Conservation (phyloP, 2,888 invertebrate species). For the Carterocephalus palaemon region DNA sequence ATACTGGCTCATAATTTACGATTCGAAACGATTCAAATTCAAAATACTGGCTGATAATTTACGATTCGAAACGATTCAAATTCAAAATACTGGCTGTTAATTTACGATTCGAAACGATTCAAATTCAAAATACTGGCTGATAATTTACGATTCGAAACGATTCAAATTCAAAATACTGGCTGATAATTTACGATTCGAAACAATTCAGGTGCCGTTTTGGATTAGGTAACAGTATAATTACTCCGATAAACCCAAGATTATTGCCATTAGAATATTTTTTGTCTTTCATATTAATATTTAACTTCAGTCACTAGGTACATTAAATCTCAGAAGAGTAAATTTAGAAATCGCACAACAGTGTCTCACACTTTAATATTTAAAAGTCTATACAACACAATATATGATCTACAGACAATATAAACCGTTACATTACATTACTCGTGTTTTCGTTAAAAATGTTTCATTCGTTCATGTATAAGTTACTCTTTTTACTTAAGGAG, state of each 20-base stretch:
- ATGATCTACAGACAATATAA: slow-evolving; percentile 11
- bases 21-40: too few relatives aligned
- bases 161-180: too few relatives aligned
- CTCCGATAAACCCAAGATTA: slow-evolving; percentile 12
- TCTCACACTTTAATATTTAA: slow-evolving; percentile 24
- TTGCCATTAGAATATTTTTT: slow-evolving; percentile 6
- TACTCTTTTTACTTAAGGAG: slow-evolving; percentile 32
- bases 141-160: too few relatives aligned
- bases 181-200: too few relatives aligned
- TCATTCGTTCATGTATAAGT: slow-evolving; percentile 36
- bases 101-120: too few relatives aligned
- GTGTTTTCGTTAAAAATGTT: slow-evolving; percentile 15
- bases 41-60: too few relatives aligned
- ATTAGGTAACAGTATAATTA: too few relatives aligned
- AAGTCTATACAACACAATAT: slow-evolving; percentile 19
- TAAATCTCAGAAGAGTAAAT: slow-evolving; percentile 32
- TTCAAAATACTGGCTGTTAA: too few relatives aligned
- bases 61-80: too few relatives aligned
- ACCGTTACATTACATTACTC: slow-evolving; percentile 10
- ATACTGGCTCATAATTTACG: too few relatives aligned
- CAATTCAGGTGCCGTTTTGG: too few relatives aligned
- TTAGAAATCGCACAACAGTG: slow-evolving; percentile 26
- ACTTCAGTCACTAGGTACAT: slow-evolving; percentile 43
- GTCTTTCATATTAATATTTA: slow-evolving; percentile 17
- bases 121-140: too few relatives aligned